Evolutionary conservation across 2,113 vertebrate species (phyloP).

Genomic region (Muscicapa adusta): DNA sequence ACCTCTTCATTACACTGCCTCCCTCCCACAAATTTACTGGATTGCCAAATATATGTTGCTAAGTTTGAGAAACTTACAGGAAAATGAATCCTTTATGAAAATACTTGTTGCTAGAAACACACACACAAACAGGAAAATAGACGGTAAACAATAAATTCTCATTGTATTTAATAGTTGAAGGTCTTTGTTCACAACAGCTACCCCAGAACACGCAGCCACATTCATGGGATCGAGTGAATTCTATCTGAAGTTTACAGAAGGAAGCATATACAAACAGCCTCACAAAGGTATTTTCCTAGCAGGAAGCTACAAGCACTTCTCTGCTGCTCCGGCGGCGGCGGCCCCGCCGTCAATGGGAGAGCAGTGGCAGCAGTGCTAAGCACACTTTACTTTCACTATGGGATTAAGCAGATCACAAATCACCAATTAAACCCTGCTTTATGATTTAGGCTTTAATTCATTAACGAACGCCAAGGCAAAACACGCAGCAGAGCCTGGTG

Average conservation of each 20-base stretch:
- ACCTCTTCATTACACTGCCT: neutral
- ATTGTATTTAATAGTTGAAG: neutral
- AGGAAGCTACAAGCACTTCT: slow-evolving; percentile 23
- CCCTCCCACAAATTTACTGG: neutral
- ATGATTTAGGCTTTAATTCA: neutral
- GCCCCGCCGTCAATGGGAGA: neutral
- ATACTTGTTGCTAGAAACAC: neutral
- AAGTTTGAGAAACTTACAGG: neutral
- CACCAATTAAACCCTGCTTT: slow-evolving; percentile 9
- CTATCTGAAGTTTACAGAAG: slow-evolving; percentile 49
- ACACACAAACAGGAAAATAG: neutral
- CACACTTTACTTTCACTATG: neutral
- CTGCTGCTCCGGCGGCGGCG: neutral
- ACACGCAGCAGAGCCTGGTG: neutral
- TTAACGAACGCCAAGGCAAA: neutral
- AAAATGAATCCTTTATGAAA: neutral
- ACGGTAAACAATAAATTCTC: neutral
- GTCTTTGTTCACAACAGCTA: slow-evolving; percentile 5
- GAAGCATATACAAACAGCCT: slow-evolving; percentile 3
- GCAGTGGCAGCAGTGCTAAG: neutral
- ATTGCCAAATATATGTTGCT: neutral
- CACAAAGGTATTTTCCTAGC: slow-evolving; percentile 29
- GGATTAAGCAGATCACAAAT: slow-evolving; percentile 62
- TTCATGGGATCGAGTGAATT: neutral
- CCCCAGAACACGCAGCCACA: neutral